Conservation (phyloP, 2,888 invertebrate species). For the Tipula vernalis region DNA sequence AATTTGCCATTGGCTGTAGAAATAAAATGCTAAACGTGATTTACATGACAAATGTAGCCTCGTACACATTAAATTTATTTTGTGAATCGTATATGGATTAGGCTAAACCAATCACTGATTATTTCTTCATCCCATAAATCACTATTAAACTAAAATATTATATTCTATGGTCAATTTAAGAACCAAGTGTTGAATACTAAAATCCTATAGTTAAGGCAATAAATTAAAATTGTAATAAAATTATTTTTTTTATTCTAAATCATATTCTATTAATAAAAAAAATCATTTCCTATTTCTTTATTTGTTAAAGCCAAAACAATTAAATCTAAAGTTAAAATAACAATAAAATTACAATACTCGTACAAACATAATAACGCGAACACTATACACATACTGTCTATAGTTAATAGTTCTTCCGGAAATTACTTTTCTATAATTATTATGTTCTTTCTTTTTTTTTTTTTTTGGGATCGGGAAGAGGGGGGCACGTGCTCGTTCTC, state of each 20-base stretch:
- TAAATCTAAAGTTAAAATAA: background rate
- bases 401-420: background rate
- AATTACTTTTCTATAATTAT: background rate
- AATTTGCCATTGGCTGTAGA: background rate
- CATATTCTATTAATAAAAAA: background rate
- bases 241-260: background rate
- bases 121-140: background rate
- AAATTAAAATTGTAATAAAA: background rate
- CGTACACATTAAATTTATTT: background rate
- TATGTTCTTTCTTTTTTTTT: background rate
- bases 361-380: background rate
- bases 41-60: background rate
- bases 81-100: background rate
- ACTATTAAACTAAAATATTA: background rate
- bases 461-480: background rate
- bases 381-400: background rate
- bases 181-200: background rate
- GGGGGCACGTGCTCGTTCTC: background rate
- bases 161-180: background rate
- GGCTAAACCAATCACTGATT: background rate
- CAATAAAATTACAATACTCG: background rate
- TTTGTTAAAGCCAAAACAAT: background rate
- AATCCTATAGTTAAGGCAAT: background rate
- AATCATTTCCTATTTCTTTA: constrained; percentile 4
- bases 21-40: background rate